Evolutionary conservation across 2,888 invertebrate species (phyloP).

Genomic region (Helleia helle): DNA sequence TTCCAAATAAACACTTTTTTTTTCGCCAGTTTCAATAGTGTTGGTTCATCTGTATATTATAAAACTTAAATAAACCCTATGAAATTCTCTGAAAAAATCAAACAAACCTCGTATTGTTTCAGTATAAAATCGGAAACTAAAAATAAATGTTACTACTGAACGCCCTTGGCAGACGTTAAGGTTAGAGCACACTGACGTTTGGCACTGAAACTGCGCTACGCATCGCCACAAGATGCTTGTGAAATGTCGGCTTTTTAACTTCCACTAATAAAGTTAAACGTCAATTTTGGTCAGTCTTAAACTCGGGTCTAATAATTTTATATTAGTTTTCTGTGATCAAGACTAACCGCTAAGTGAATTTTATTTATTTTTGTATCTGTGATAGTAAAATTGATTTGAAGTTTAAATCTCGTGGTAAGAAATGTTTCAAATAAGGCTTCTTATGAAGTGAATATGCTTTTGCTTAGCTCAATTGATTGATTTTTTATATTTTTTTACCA

Average conservation of each 20-base stretch:
- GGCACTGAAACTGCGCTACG: constrained; percentile 12
- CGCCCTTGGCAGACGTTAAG: constrained; percentile 29
- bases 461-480: too few species aligned
- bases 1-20: too few species aligned
- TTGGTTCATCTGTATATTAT: too few species aligned
- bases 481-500: too few species aligned
- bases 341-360: too few species aligned
- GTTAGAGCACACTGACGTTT: constrained; percentile 19
- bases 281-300: background rate
- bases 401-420: too few species aligned
- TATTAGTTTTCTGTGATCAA: background rate
- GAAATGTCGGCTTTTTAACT: too few species aligned
- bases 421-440: too few species aligned
- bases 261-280: background rate
- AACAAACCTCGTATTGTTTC: constrained; percentile 21
- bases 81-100: constrained; percentile 11
- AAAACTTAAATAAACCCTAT: too few species aligned
- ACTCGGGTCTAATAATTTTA: background rate
- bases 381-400: too few species aligned
- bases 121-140: constrained; percentile 19
- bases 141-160: constrained; percentile 26
- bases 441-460: too few species aligned
- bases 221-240: background rate
- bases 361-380: background rate
- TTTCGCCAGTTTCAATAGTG: too few species aligned